Base-by-base conservation (phyloP, 2,888 invertebrate species). In the Eristalinus aeneus region DNA sequence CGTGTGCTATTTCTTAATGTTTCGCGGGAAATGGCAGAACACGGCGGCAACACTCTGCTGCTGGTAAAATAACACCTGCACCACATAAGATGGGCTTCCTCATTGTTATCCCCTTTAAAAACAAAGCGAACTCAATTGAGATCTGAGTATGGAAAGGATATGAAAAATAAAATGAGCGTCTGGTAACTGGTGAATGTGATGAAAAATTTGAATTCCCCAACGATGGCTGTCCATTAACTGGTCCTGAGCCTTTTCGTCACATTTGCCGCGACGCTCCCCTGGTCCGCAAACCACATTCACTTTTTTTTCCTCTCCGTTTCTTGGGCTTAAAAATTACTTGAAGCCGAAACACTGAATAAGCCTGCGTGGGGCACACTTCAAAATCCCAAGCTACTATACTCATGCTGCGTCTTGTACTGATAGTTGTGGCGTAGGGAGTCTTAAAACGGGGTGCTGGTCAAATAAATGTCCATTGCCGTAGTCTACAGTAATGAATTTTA, bases 401-500 rank as follows among this genome's bases (percentile, higher is more conserved):
- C n/a, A n/a, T n/a, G n/a, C n/a, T n/a, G n/a, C n/a, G n/a, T n/a
- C n/a, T n/a, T n/a, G n/a, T n/a, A n/a, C n/a, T 16, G 16, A 16
- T 46, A 1, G 4, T 12, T 5, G n/a, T 46, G 39, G n/a, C n/a
- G 16, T n/a, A n/a, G n/a, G n/a, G n/a, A n/a, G n/a, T n/a, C n/a
- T n/a, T n/a, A n/a, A 1, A 4, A n/a, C 39, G 12, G 23, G 56
- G 11, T 56, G 23, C 22, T 54, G 54, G 69, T 46, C 54, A 60
- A 54, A 72, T 79, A 53, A 67, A 61, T 79, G 67, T 79, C 67
- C 72, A 72, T 72, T 73, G 61, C 61, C 72, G 31, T 67, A 67
- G 65, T 72, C 67, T 72, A n/a, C 22, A 60, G 67, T 67, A 53
- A 79, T 79, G 72, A 72, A 67, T 79, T 79, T 79, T 79, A 79